Evolutionary conservation across 2,113 vertebrate species (phyloP).

Genomic region (Cyanoderma ruficeps): DNA sequence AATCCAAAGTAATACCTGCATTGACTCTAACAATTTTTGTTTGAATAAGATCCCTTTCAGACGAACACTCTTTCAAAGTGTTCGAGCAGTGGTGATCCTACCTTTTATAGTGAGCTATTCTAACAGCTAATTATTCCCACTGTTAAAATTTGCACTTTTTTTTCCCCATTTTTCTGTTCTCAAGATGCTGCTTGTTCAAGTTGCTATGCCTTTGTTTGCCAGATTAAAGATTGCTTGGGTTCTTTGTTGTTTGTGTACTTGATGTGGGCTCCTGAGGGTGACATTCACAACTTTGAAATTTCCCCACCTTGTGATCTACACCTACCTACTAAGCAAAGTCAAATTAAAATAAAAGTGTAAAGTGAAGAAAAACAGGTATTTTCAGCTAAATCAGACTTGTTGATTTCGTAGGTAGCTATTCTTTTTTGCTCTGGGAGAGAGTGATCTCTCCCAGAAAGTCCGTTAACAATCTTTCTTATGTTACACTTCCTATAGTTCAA

Average conservation of each 20-base stretch:
- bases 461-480: neutral
- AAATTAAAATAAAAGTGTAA: neutral
- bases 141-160: constrained; percentile 8
- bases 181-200: neutral
- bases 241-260: constrained; percentile 1
- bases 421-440: neutral
- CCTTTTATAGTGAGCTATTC: neutral
- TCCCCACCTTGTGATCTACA: neutral
- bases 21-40: neutral
- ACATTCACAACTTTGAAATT: neutral
- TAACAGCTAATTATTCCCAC: neutral
- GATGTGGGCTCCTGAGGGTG: neutral
- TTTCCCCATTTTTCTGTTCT: neutral
- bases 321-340: neutral
- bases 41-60: neutral
- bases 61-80: neutral
- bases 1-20: neutral
- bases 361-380: neutral
- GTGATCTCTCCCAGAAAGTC: neutral
- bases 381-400: neutral
- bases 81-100: neutral
- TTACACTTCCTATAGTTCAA: neutral
- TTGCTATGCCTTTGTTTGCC: neutral
- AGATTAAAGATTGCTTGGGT: neutral
- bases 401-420: neutral